phyloP scores from a whole-genome alignment of 2,888 invertebrate genomes.

The Panopea generosa region DNA sequence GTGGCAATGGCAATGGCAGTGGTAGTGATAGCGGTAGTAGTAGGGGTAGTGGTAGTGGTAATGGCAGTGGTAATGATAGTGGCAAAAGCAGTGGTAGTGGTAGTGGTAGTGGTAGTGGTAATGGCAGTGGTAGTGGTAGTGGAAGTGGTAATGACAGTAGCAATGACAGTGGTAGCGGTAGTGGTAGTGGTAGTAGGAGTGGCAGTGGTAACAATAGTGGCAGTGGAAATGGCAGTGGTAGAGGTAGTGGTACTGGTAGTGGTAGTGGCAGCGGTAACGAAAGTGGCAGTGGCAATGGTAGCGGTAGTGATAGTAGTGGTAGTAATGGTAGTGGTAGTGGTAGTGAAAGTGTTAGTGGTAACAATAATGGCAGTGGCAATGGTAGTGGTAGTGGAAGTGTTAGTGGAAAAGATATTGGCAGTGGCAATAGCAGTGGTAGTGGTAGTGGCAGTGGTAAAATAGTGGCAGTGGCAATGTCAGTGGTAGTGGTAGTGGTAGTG shows the following conservation, averaged over 20 bases:
- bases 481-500: no score
- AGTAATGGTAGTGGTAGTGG: not conserved
- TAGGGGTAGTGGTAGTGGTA: constrained; percentile 4
- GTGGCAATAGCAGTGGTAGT: constrained; percentile 3
- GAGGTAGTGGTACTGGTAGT: not conserved
- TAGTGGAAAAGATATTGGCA: constrained; percentile 1
- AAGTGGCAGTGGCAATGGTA: not conserved
- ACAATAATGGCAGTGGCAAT: not conserved
- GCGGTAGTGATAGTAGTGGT: not conserved
- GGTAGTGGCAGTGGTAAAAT: constrained; percentile 4
- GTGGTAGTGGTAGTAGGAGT: no score
- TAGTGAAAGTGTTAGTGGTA: constrained; percentile 1
- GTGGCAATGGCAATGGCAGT: constrained; percentile 6
- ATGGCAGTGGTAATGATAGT: not conserved
- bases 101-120: not conserved
- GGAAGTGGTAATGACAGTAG: no score
- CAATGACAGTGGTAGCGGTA: no score
- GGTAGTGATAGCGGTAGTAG: not conserved
- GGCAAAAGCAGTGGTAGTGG: constrained; percentile 1
- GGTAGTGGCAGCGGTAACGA: no score
- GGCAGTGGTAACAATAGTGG: not conserved
- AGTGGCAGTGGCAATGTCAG: constrained; percentile 1
- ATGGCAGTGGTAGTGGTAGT: no score
- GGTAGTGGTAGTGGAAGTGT: constrained; percentile 1
- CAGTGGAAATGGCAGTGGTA: not conserved